Percentiles rank a stretch among this genome's conserved stretches.
Evolutionary conservation across 2,888 invertebrate genomes (phyloP).

Genomic region (Cephus sareptanus): DNA sequence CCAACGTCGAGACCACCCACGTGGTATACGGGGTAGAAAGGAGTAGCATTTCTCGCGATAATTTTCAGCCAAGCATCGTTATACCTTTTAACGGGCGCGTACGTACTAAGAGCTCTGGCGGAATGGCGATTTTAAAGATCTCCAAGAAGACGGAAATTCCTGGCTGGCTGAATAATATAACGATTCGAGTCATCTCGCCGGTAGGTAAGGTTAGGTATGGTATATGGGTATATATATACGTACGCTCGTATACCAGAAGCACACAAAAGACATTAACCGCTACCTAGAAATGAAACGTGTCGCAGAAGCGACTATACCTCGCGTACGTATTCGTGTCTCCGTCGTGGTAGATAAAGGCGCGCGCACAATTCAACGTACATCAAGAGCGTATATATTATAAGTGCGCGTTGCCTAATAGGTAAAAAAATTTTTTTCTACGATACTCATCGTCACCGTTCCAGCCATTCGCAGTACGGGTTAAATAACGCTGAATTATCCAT

Average conservation of each 20-base stretch:
- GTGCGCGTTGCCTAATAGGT: background rate
- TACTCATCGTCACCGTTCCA: constrained; percentile 34
- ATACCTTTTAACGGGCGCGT: constrained; percentile 4
- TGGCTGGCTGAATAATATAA: background rate
- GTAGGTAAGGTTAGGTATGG: background rate
- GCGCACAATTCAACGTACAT: background rate
- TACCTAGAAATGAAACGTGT: constrained; percentile 1
- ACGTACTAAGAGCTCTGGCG: background rate
- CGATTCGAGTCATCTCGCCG: background rate
- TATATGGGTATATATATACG: background rate
- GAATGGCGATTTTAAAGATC: constrained; percentile 6
- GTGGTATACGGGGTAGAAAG: background rate
- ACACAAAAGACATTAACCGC: constrained; percentile 1
- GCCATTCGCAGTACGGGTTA: constrained; percentile 40
- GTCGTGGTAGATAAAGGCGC: background rate
- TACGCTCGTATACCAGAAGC: background rate
- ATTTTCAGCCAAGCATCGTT: background rate
- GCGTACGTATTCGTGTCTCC: background rate
- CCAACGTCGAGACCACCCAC: background rate
- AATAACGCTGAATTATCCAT: constrained; percentile 55
- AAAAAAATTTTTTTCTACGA: constrained; percentile 21
- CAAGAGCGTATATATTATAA: background rate
- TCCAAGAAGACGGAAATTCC: background rate
- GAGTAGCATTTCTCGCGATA: background rate
- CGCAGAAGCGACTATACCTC: background rate